Percentiles rank a stretch among this genome's conserved stretches.
Conservation (phyloP, 2,888 invertebrate species). For the Caenorhabditis plicata region DNA sequence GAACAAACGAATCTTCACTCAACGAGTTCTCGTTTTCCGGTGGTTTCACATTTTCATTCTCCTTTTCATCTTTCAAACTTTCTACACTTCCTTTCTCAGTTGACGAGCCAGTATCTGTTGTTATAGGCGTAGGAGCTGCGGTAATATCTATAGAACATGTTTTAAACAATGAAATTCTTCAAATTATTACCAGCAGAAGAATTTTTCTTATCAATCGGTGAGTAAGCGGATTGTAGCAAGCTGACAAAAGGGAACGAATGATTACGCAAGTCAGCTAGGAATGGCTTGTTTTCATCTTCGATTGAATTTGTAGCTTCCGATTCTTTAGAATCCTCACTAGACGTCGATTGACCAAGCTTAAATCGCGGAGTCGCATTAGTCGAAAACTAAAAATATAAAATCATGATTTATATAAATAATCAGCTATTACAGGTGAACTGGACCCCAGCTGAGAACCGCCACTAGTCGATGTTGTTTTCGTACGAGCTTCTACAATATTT, state of each 20-base stretch:
- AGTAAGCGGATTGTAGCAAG: conserved; percentile 23
- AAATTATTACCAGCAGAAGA: conserved; percentile 6
- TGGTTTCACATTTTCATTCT: neutral
- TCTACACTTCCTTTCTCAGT: neutral
- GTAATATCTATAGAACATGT: too few relatives aligned
- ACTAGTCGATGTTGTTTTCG: too few relatives aligned
- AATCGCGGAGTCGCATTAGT: conserved; percentile 15
- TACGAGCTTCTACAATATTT: too few relatives aligned
- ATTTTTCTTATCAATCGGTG: conserved; percentile 23
- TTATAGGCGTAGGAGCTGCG: too few relatives aligned
- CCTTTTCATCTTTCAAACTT: neutral
- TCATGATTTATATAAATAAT: neutral
- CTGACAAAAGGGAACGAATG: conserved; percentile 30
- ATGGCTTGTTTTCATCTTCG: conserved; percentile 20
- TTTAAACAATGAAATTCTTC: too few relatives aligned
- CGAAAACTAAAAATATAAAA: neutral
- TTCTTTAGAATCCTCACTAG: conserved; percentile 24
- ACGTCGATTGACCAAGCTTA: conserved; percentile 24
- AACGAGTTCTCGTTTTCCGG: neutral
- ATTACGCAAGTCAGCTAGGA: conserved; percentile 14
- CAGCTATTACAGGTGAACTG: too few relatives aligned
- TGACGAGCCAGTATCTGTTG: too few relatives aligned
- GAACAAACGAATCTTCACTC: conserved; percentile 1
- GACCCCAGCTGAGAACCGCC: too few relatives aligned
- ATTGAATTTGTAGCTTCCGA: conserved; percentile 8